Percentiles rank a stretch among this genome's conserved stretches.
Evolutionary conservation across 2,888 invertebrate genomes (phyloP).

Genomic region (Automeris io): DNA sequence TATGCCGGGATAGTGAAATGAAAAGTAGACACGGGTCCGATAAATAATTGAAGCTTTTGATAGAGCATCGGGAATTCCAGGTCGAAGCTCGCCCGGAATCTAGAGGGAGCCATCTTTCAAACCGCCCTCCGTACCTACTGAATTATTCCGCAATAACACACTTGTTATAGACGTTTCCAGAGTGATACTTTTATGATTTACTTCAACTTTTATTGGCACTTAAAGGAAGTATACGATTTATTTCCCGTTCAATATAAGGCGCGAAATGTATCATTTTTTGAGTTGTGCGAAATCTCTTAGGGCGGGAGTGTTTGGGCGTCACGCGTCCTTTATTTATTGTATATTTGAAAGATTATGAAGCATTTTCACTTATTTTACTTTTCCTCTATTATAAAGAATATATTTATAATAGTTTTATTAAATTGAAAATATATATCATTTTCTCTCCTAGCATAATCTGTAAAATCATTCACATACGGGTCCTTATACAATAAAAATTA

Average conservation of each 20-base stretch:
- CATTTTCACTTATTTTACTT: slow-evolving; percentile 17
- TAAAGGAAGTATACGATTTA: slow-evolving; percentile 76
- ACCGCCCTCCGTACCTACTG: slow-evolving; percentile 65
- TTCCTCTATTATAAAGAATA: neutral
- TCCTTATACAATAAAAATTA: too few species aligned
- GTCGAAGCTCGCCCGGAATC: slow-evolving; percentile 48
- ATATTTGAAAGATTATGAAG: slow-evolving; percentile 27
- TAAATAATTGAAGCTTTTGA: slow-evolving; percentile 76
- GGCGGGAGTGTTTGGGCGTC: slow-evolving; percentile 52
- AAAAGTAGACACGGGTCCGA: slow-evolving; percentile 76
- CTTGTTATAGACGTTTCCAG: slow-evolving; percentile 75
- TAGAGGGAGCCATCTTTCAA: slow-evolving; percentile 71
- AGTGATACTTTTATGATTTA: slow-evolving; percentile 78
- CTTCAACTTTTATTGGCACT: slow-evolving; percentile 77
- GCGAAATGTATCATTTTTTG: slow-evolving; percentile 72
- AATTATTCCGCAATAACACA: slow-evolving; percentile 77
- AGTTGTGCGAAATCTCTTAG: slow-evolving; percentile 46
- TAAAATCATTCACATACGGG: too few species aligned
- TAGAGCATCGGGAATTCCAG: slow-evolving; percentile 69
- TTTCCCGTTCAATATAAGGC: slow-evolving; percentile 73
- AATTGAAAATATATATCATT: too few species aligned
- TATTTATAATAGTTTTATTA: too few species aligned
- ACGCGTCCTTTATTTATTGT: slow-evolving; percentile 52
- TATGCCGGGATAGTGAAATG: slow-evolving; percentile 66
- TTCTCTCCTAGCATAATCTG: too few species aligned